phyloP scores from a whole-genome alignment of 2,113 vertebrate species.

The Sitta europaea region DNA sequence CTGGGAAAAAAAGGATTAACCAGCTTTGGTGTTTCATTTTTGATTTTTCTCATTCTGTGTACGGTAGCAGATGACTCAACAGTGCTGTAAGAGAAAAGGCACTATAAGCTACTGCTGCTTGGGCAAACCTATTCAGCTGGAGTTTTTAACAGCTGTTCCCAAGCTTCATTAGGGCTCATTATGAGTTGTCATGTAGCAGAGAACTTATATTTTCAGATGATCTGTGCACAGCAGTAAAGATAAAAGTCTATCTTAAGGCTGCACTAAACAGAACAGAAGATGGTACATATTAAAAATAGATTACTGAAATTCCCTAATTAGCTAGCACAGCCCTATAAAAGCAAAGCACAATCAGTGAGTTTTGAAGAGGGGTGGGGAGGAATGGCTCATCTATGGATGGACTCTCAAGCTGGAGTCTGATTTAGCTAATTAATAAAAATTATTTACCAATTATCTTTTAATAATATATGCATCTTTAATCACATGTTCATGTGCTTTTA shows the following conservation, averaged over 20 bases:
- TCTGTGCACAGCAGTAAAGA: constrained; percentile 78
- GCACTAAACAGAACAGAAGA: constrained; percentile 79
- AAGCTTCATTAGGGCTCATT: constrained; percentile 82
- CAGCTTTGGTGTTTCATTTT: constrained; percentile 48
- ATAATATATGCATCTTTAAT: neutral
- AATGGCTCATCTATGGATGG: constrained; percentile 46
- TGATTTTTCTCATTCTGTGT: constrained; percentile 58
- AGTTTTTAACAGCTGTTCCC: constrained; percentile 77
- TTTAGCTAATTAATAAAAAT: neutral
- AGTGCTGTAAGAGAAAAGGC: constrained; percentile 31
- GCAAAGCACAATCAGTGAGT: constrained; percentile 55
- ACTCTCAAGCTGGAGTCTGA: constrained; percentile 49
- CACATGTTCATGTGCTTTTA: neutral
- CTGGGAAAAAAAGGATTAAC: constrained; percentile 63
- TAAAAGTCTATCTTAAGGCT: constrained; percentile 81
- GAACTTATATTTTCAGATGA: constrained; percentile 77
- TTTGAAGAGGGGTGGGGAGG: constrained; percentile 55
- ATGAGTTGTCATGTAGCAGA: constrained; percentile 77
- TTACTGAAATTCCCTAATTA: constrained; percentile 76
- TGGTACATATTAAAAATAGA: constrained; percentile 79
- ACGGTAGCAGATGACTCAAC: constrained; percentile 47
- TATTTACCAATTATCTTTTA: constrained; percentile 25
- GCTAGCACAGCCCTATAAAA: constrained; percentile 67
- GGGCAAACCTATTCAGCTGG: constrained; percentile 69
- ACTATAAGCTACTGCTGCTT: constrained; percentile 60